phyloP scores from a whole-genome alignment of 2,888 invertebrate genomes.

The Ophion ellenae region DNA sequence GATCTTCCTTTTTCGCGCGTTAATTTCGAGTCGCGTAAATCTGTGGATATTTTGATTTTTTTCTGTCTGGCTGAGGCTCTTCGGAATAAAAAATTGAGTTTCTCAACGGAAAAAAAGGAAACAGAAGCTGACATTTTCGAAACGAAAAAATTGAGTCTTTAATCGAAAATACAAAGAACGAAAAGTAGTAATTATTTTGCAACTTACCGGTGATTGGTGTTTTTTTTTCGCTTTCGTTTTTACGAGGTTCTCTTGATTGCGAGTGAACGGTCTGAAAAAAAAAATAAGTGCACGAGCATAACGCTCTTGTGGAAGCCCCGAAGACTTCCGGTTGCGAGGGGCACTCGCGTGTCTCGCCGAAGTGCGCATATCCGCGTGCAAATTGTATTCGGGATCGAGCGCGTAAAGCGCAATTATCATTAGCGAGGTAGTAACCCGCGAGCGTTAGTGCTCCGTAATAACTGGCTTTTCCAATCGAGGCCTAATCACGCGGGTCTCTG shows the following conservation, averaged over 20 bases:
- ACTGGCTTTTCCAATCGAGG: slow-evolving; percentile 53
- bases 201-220: background rate
- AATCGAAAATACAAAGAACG: no score
- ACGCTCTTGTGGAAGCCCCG: background rate
- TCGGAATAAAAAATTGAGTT: no score
- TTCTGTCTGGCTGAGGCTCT: no score
- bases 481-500: slow-evolving; percentile 57
- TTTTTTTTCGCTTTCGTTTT: background rate
- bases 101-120: background rate
- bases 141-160: no score
- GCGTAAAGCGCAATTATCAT: slow-evolving; percentile 74
- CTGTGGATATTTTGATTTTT: no score
- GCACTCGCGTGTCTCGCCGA: background rate
- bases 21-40: no score
- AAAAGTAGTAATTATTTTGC: background rate
- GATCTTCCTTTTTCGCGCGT: no score
- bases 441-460: slow-evolving; percentile 65
- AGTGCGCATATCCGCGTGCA: slow-evolving; percentile 9
- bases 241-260: background rate
- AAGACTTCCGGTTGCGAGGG: slow-evolving; percentile 12
- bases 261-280: background rate
- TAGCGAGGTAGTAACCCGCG: slow-evolving; percentile 66
- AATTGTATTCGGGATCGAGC: slow-evolving; percentile 18
- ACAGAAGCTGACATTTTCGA: background rate
- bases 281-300: background rate